Evolutionary conservation across 2,797 vertebrate species (phyloP).

Genomic region (Sciurus carolinensis): DNA sequence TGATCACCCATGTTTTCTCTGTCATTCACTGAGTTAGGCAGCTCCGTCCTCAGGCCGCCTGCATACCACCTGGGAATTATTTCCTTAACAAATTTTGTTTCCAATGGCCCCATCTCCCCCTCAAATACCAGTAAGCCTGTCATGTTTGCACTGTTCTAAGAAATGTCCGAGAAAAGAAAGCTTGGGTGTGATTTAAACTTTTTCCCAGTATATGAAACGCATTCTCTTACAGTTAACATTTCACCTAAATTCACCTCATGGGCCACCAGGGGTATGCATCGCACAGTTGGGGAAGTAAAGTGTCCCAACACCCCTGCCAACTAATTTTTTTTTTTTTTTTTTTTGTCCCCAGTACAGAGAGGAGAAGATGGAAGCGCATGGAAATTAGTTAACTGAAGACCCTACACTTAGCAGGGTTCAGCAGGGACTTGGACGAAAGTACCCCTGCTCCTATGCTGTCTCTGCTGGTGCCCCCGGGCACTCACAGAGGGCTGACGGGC

Average conservation of each 20-base stretch:
- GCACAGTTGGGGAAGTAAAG: too few species aligned
- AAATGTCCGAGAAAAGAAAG: neutral
- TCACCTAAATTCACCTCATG: neutral
- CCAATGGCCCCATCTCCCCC: neutral
- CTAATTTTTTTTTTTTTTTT: too few species aligned
- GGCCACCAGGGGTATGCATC: too few species aligned
- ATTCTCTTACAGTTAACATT: neutral
- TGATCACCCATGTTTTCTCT: neutral
- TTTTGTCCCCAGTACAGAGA: neutral
- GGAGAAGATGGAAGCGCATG: neutral
- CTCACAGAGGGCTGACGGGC: neutral
- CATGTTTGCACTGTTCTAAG: neutral
- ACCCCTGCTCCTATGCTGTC: rapidly evolving
- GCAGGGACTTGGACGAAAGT: neutral
- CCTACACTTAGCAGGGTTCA: neutral
- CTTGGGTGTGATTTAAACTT: neutral
- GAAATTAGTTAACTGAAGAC: neutral
- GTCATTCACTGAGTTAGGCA: neutral
- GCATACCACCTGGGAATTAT: too few species aligned
- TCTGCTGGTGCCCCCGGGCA: neutral
- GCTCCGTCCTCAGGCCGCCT: neutral
- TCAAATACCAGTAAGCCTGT: neutral
- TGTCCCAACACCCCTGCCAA: neutral
- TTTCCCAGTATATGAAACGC: neutral
- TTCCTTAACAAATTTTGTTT: neutral